A percentile compares a stretch with the other conserved stretches of the same genome.
phyloP scores from a whole-genome alignment of 2,888 invertebrate genomes.

The Eilema depressum region DNA sequence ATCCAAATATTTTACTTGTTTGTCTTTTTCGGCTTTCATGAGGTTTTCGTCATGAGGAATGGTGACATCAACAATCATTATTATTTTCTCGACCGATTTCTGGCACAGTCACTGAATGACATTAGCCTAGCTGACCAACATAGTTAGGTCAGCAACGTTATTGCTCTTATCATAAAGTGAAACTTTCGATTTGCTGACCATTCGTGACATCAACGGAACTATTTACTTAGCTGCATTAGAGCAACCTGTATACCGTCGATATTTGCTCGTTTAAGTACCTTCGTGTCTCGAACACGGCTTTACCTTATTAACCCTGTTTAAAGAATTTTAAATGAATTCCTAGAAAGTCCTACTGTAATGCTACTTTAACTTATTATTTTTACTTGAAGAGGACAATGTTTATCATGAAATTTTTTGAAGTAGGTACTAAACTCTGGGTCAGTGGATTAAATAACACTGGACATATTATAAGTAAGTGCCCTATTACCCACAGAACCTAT shows the following conservation, averaged over 20 bases:
- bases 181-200: not conserved
- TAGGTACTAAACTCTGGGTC: not conserved
- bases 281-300: not conserved
- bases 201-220: not conserved
- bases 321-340: not conserved
- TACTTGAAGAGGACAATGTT: not conserved
- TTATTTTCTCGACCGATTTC: too few relatives aligned
- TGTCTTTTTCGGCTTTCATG: too few relatives aligned
- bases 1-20: too few relatives aligned
- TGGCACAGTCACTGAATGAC: too few relatives aligned
- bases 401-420: not conserved
- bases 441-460: not conserved
- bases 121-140: too few relatives aligned
- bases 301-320: not conserved
- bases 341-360: too few relatives aligned
- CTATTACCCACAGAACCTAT: too few relatives aligned
- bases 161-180: not conserved
- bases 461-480: too few relatives aligned
- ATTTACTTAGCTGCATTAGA: not conserved
- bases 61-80: too few relatives aligned
- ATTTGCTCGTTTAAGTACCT: not conserved
- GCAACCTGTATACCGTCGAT: not conserved
- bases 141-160: too few relatives aligned
- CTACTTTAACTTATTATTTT: not conserved
- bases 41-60: too few relatives aligned